Evolutionary conservation across 2,797 vertebrate genomes (phyloP).

Genomic region (Danio choprae): DNA sequence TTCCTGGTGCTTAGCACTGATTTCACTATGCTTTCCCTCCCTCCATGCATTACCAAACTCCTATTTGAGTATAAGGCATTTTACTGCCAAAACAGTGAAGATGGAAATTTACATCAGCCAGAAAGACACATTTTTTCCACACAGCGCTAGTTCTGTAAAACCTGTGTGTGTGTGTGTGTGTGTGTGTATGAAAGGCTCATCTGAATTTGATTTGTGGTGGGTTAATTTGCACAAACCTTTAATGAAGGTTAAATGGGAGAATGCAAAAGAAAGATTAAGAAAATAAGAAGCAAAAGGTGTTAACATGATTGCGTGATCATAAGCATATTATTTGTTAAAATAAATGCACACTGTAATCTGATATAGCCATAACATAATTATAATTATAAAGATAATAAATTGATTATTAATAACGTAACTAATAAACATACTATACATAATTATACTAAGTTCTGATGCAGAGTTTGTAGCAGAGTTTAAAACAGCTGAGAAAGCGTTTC

Average conservation of each 20-base stretch:
- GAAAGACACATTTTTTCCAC: conserved; percentile 34
- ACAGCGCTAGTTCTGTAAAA: background rate
- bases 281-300: no score
- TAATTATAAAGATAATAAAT: background rate
- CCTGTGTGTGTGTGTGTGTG: no score
- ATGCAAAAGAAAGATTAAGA: background rate
- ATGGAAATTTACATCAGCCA: conserved; percentile 44
- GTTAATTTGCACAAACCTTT: background rate
- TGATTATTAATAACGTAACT: no score
- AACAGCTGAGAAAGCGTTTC: background rate
- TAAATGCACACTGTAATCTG: background rate
- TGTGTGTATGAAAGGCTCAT: background rate
- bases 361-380: background rate
- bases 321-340: background rate
- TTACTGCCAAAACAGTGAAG: conserved; percentile 60
- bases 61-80: conserved; percentile 55
- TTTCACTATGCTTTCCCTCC: conserved; percentile 53
- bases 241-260: background rate
- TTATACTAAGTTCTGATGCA: background rate
- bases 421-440: background rate
- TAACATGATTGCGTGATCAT: background rate
- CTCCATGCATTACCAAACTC: background rate
- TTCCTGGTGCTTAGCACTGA: conserved; percentile 32
- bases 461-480: no score
- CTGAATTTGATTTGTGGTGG: background rate